Conservation (phyloP, 1,140 invertebrate species). For the Drosophila busckii region DNA sequence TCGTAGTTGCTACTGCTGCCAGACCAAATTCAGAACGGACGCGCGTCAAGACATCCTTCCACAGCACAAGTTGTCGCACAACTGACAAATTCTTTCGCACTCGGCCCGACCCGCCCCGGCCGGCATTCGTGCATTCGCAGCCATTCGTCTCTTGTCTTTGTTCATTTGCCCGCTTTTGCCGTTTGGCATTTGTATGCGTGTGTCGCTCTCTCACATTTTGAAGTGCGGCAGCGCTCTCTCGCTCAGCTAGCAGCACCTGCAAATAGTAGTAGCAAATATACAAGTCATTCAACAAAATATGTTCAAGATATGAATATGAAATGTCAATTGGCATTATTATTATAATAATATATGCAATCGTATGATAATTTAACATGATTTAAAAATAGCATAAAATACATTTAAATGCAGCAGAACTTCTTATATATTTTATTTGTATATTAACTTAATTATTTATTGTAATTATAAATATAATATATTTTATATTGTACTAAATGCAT, state of each 20-base stretch:
- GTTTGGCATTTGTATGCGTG: slow-evolving; percentile 19
- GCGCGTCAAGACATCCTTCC: slow-evolving; percentile 70
- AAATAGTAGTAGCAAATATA: too few species aligned
- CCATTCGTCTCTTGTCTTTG: slow-evolving; percentile 28
- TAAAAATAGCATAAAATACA: slow-evolving; percentile 9
- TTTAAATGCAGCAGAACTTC: too few species aligned
- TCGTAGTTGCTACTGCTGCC: slow-evolving; percentile 12
- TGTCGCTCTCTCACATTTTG: slow-evolving; percentile 10
- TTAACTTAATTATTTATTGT: too few species aligned
- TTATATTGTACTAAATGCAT: too few species aligned
- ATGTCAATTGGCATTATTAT: too few species aligned
- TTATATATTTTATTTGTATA: too few species aligned
- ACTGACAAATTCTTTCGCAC: slow-evolving; percentile 65
- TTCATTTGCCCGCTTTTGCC: slow-evolving; percentile 28
- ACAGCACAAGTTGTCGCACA: slow-evolving; percentile 73
- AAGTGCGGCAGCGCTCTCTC: slow-evolving; percentile 4
- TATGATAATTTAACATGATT: too few species aligned
- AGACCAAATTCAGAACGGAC: slow-evolving; percentile 35
- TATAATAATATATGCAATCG: too few species aligned
- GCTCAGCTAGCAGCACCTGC: neutral
- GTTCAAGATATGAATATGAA: too few species aligned
- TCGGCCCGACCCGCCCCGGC: slow-evolving; percentile 44
- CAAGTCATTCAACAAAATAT: too few species aligned
- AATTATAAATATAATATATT: too few species aligned
- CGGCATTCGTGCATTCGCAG: slow-evolving; percentile 42